phyloP scores from a whole-genome alignment of 1,140 invertebrate species.

The Nautilus pompilius region DNA sequence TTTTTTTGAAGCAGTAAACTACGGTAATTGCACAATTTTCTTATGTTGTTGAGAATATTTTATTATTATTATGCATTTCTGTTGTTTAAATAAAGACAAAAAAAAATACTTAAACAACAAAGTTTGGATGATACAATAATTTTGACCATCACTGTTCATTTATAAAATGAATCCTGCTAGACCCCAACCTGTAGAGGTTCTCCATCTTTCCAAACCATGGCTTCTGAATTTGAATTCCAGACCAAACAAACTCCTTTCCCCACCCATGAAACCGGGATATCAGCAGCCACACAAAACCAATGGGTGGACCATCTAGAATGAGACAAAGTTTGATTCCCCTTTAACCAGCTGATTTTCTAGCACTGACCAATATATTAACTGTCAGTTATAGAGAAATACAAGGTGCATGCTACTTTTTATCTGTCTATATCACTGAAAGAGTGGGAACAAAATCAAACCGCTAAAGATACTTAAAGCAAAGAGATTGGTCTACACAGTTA shows the following conservation, averaged over 20 bases:
- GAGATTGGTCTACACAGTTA: not conserved
- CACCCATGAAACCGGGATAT: constrained; percentile 35
- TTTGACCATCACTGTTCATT: no score
- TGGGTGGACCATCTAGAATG: constrained; percentile 57
- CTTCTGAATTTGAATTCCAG: constrained; percentile 50
- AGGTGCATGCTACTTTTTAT: not conserved
- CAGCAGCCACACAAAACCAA: constrained; percentile 54
- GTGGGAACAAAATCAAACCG: not conserved
- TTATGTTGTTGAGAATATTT: no score
- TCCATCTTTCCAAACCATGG: constrained; percentile 45
- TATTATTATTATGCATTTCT: no score
- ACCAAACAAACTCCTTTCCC: constrained; percentile 39
- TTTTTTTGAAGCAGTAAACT: no score
- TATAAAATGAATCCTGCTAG: no score
- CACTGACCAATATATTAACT: not conserved
- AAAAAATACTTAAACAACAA: no score
- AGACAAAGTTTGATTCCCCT: not conserved
- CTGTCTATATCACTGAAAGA: not conserved
- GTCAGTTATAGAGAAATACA: no score
- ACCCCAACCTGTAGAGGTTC: constrained; percentile 38
- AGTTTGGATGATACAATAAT: no score
- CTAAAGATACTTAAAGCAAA: not conserved
- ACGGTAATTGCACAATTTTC: no score
- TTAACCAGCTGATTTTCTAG: no score
- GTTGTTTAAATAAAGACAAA: no score